phyloP scores from a whole-genome alignment of 2,113 vertebrate species.

The Ceuthmochares aereus region DNA sequence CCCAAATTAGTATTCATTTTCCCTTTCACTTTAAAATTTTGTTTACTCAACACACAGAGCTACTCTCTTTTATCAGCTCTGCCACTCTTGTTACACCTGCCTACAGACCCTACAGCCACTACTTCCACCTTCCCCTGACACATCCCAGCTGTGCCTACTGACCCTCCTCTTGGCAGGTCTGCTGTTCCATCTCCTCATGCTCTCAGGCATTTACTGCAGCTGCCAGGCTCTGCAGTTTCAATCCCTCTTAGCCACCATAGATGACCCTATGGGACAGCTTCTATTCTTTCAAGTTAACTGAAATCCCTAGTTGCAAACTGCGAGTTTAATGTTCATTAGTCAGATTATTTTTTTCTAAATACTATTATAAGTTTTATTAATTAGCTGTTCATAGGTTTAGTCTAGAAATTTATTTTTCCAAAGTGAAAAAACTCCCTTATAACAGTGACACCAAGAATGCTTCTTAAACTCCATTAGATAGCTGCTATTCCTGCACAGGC shows the following conservation, averaged over 20 bases:
- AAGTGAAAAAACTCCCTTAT: neutral
- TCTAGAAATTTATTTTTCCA: neutral
- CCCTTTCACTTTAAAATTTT: neutral
- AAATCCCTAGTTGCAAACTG: neutral
- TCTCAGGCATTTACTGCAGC: neutral
- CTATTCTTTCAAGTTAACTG: neutral
- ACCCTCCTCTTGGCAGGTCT: neutral
- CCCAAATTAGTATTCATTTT: neutral
- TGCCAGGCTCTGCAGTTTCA: neutral
- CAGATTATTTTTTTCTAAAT: neutral
- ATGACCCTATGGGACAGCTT: neutral
- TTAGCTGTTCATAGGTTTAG: neutral
- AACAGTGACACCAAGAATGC: neutral
- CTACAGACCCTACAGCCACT: neutral
- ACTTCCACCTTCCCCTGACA: neutral
- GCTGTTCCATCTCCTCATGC: neutral
- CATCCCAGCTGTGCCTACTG: accelerated
- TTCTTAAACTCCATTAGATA: neutral
- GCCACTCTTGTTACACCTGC: neutral
- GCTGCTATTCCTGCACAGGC: neutral
- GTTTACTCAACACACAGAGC: neutral
- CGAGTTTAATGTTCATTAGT: neutral
- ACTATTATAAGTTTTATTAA: neutral
- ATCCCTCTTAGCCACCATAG: neutral
- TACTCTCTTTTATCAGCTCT: neutral